Evolutionary conservation across 2,797 vertebrate species (phyloP).

Genomic region (Peromyscus melanophrys): DNA sequence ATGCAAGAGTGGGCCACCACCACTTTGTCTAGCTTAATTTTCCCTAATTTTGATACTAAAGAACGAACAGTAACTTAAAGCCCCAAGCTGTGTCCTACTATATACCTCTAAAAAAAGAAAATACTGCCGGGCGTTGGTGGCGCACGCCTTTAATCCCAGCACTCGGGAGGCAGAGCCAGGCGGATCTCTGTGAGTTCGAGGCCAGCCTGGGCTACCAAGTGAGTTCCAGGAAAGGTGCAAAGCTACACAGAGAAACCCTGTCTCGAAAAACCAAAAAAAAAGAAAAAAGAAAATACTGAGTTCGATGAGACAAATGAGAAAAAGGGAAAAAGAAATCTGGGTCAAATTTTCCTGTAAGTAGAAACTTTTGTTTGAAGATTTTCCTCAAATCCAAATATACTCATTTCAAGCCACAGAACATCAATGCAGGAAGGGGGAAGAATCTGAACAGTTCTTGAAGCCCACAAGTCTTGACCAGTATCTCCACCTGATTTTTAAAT

Average conservation of each 20-base stretch:
- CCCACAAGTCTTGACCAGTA: background rate
- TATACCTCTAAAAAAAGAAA: conserved; percentile 32
- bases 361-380: conserved; percentile 47
- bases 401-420: conserved; percentile 3
- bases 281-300: conserved; percentile 50
- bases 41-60: conserved; percentile 38
- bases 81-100: background rate
- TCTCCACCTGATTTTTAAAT: background rate
- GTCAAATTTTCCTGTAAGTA: conserved; percentile 54
- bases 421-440: background rate
- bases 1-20: background rate
- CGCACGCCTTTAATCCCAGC: no score
- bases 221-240: no score
- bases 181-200: no score
- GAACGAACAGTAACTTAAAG: conserved; percentile 9
- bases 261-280: no score
- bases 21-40: background rate
- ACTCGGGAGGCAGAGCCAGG: no score
- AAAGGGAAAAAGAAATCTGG: background rate
- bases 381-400: conserved; percentile 2
- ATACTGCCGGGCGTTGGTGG: no score
- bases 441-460: conserved; percentile 49
- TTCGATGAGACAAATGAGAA: conserved; percentile 18
- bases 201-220: no score
- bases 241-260: no score